These are phyloP conservation scores for Thecophora atra DNA, from an alignment of 2,888 invertebrate species.

Conservation along the genomic window DNA sequence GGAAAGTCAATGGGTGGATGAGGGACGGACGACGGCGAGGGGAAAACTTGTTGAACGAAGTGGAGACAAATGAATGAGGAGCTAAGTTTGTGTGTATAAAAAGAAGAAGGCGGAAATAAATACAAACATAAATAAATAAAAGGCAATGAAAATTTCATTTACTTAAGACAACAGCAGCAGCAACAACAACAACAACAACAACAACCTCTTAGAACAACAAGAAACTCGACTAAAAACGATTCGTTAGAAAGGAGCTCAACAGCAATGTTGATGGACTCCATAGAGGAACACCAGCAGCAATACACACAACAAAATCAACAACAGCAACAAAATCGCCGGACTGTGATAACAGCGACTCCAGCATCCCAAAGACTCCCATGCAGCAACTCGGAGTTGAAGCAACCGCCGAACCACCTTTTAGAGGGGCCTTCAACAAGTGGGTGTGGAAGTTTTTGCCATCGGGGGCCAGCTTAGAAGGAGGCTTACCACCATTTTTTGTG, in stretches of 20 bases:
- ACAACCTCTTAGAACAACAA: background rate
- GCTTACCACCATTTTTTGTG: background rate
- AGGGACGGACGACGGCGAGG: background rate
- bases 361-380: constrained; percentile 21
- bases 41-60: constrained; percentile 16
- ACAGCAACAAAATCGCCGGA: constrained; percentile 20
- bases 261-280: too few relatives aligned
- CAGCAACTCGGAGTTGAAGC: constrained; percentile 1
- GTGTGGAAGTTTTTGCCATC: background rate
- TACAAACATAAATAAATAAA: constrained; percentile 28
- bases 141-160: constrained; percentile 29
- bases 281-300: background rate
- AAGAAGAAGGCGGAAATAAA: constrained; percentile 6
- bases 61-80: constrained; percentile 9
- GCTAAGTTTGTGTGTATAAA: background rate
- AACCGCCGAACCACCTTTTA: background rate
- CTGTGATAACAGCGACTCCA: constrained; percentile 30
- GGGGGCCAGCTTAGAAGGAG: constrained; percentile 10
- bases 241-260: background rate
- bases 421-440: background rate
- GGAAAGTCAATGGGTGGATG: background rate
- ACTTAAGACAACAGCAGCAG: constrained; percentile 13
- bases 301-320: constrained; percentile 28
- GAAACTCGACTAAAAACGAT: background rate
- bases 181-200: constrained; percentile 11